Evolutionary conservation across 30 jellyfish, hydroid and myxozoan species (phyloP).

Genomic region (Pelagia noctiluca): DNA sequence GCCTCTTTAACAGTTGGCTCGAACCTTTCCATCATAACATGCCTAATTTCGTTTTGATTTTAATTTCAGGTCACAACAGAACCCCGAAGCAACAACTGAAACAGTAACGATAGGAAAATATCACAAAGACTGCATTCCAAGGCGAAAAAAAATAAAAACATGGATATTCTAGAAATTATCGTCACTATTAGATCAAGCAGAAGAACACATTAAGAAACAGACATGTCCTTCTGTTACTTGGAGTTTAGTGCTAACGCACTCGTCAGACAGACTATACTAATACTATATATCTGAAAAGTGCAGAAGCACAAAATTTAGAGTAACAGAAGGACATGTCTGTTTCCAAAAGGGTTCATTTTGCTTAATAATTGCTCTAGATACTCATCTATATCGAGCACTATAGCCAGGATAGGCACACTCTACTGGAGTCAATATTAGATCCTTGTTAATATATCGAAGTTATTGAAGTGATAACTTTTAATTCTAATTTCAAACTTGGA

Average conservation of each 20-base stretch:
- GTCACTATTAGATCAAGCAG: not conserved
- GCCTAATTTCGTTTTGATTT: not conserved
- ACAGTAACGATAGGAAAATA: slow-evolving; percentile 2
- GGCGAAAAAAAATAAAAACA: slow-evolving; percentile 19
- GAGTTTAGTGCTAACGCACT: too few species aligned
- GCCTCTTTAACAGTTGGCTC: too few species aligned
- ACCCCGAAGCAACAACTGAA: not conserved
- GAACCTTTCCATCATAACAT: too few species aligned
- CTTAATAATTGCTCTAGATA: too few species aligned
- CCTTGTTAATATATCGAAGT: too few species aligned
- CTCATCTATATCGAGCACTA: too few species aligned
- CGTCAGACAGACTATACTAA: not conserved
- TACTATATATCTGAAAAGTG: not conserved
- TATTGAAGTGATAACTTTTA: too few species aligned
- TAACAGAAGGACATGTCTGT: not conserved
- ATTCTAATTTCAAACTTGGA: too few species aligned
- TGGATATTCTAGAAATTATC: slow-evolving; percentile 35
- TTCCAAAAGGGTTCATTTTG: too few species aligned
- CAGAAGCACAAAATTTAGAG: not conserved
- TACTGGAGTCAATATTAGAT: too few species aligned
- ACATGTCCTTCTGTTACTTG: too few species aligned
- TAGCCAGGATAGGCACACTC: too few species aligned
- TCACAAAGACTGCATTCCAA: slow-evolving; percentile 51
- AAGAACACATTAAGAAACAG: not conserved
- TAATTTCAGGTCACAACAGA: slow-evolving; percentile 15